These are phyloP conservation scores for Xestia xanthographa DNA, from an alignment of 2,888 invertebrate species.

Conservation along the genomic window DNA sequence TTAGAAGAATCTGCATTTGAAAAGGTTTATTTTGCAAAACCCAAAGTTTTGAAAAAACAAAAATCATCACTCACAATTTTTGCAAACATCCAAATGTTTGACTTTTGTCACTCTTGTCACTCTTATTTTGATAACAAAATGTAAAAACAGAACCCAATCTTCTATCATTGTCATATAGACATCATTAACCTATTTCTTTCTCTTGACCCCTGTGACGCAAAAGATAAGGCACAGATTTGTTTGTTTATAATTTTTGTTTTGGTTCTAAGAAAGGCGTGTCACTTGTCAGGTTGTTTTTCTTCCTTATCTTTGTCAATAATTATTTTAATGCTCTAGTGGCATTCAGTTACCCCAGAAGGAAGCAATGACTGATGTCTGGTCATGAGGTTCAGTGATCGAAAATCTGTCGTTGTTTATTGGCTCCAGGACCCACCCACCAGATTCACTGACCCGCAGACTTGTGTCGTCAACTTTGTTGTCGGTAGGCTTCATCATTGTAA, in stretches of 20 bases:
- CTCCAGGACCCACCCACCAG: not conserved
- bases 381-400: not conserved
- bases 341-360: conserved; percentile 2
- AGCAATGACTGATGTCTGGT: not conserved
- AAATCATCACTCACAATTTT: not conserved
- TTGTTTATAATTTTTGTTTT: conserved; percentile 30
- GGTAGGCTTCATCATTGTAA: not conserved
- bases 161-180: conserved; percentile 9
- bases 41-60: too few relatives aligned
- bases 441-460: not conserved
- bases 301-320: conserved; percentile 17
- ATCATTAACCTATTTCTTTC: conserved; percentile 11
- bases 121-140: not conserved
- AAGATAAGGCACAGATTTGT: conserved; percentile 26
- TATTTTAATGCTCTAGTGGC: not conserved
- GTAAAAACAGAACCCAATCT: not conserved
- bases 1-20: not conserved
- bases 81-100: not conserved
- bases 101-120: not conserved
- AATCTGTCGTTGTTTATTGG: not conserved
- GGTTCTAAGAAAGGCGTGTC: conserved; percentile 3
- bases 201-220: conserved; percentile 13
- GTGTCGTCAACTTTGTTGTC: not conserved
- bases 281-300: conserved; percentile 13
- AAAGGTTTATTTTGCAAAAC: not conserved